These are phyloP conservation scores for Helleia helle DNA, from an alignment of 2,888 invertebrate species.

Conservation along the genomic window DNA sequence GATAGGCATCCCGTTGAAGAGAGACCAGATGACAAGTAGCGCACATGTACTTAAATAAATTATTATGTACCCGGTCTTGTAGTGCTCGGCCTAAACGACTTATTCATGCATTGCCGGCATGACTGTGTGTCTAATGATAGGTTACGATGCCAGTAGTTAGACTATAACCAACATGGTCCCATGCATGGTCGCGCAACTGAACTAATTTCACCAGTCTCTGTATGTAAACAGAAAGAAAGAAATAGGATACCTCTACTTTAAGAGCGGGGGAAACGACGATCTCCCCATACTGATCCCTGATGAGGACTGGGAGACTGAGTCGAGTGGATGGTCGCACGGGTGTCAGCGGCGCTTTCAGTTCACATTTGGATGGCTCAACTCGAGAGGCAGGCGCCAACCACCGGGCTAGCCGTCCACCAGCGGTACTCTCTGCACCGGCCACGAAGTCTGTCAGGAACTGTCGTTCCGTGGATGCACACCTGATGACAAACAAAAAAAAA, in stretches of 20 bases:
- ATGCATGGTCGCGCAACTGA: too few species aligned
- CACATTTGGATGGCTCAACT: constrained; percentile 91
- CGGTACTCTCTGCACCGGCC: constrained; percentile 85
- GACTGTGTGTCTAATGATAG: too few species aligned
- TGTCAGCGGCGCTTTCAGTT: constrained; percentile 82
- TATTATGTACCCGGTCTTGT: too few species aligned
- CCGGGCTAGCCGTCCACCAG: constrained; percentile 93
- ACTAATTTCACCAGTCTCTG: too few species aligned
- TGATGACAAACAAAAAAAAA: constrained; percentile 54
- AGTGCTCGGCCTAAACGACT: too few species aligned
- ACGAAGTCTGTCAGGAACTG: constrained; percentile 95
- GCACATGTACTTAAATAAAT: too few species aligned
- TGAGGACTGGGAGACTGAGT: constrained; percentile 76
- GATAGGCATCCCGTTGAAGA: too few species aligned
- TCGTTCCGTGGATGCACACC: constrained; percentile 91
- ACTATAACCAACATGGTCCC: too few species aligned
- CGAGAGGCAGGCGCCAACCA: constrained; percentile 96
- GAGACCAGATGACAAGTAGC: too few species aligned
- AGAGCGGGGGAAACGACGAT: constrained; percentile 88
- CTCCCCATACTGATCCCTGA: constrained; percentile 94
- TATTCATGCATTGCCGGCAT: too few species aligned
- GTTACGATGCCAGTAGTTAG: too few species aligned
- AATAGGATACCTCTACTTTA: constrained; percentile 81
- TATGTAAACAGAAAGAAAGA: too few species aligned
- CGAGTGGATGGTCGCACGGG: constrained; percentile 79